phyloP scores from a whole-genome alignment of 2,888 invertebrate species.

The Caenorhabditis imperialis region DNA sequence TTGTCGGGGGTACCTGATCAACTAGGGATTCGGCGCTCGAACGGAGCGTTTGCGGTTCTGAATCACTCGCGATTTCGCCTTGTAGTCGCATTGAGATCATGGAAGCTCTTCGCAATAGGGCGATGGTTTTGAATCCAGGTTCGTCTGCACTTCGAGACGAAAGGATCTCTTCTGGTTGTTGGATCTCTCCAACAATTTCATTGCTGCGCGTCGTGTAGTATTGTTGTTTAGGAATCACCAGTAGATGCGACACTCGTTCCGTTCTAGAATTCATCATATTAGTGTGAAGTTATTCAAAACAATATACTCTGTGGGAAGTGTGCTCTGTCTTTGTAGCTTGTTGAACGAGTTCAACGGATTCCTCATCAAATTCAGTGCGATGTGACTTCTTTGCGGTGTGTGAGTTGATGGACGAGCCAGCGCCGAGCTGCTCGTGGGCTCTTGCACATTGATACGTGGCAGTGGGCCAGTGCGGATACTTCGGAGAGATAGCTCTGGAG shows the following conservation, averaged over 20 bases:
- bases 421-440: constrained; percentile 24
- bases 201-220: too few species aligned
- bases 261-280: too few species aligned
- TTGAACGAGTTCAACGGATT: constrained; percentile 43
- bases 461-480: constrained; percentile 34
- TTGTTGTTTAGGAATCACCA: too few species aligned
- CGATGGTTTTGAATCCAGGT: constrained; percentile 31
- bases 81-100: constrained; percentile 28
- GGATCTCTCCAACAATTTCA: too few species aligned
- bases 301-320: neutral
- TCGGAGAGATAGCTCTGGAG: constrained; percentile 13
- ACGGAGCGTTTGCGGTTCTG: too few species aligned
- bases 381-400: constrained; percentile 32
- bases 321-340: constrained; percentile 32
- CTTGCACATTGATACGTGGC: constrained; percentile 42
- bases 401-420: too few species aligned
- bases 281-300: too few species aligned
- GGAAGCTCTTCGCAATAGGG: constrained; percentile 29
- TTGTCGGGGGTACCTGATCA: too few species aligned
- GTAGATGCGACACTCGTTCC: too few species aligned
- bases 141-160: constrained; percentile 31
- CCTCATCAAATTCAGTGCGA: constrained; percentile 35
- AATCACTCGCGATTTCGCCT: neutral
- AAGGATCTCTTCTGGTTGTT: constrained; percentile 26
- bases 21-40: too few species aligned